A percentile compares a stretch with the other conserved stretches of the same genome.
phyloP scores from a whole-genome alignment of 2,113 vertebrate genomes.

The Neogale vison region DNA sequence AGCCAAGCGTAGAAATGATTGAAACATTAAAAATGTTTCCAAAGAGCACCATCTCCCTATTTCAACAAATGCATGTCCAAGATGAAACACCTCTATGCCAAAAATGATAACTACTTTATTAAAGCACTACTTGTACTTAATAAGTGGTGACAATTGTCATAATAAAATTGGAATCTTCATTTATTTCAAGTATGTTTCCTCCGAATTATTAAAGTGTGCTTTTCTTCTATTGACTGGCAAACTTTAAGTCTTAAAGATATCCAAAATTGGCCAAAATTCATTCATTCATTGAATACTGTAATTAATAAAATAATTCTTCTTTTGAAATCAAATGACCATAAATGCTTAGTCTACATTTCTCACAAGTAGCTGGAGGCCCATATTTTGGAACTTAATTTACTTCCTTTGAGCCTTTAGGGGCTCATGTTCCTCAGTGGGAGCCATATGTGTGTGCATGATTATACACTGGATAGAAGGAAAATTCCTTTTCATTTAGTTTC shows the following conservation, averaged over 20 bases:
- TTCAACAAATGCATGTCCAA: neutral
- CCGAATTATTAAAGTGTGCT: neutral
- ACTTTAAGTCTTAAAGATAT: neutral
- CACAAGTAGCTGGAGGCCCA: neutral
- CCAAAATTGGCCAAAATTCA: neutral
- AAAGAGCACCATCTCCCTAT: neutral
- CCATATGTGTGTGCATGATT: neutral
- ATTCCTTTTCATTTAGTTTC: neutral
- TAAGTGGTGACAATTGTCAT: neutral
- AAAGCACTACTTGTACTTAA: neutral
- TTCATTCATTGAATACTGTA: neutral
- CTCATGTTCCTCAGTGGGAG: neutral
- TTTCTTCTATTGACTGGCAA: neutral
- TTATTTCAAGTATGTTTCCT: neutral
- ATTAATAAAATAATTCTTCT: neutral
- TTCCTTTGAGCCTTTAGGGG: neutral
- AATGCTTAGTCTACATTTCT: neutral
- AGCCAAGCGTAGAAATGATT: neutral
- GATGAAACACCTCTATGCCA: neutral
- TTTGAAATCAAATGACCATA: neutral
- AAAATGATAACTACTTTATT: neutral
- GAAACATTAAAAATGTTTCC: neutral
- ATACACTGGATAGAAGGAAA: neutral
- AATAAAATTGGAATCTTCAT: neutral
- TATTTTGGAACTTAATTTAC: neutral